Conservation (phyloP, 1,140 invertebrate genomes). For the Euwallacea fornicatus region DNA sequence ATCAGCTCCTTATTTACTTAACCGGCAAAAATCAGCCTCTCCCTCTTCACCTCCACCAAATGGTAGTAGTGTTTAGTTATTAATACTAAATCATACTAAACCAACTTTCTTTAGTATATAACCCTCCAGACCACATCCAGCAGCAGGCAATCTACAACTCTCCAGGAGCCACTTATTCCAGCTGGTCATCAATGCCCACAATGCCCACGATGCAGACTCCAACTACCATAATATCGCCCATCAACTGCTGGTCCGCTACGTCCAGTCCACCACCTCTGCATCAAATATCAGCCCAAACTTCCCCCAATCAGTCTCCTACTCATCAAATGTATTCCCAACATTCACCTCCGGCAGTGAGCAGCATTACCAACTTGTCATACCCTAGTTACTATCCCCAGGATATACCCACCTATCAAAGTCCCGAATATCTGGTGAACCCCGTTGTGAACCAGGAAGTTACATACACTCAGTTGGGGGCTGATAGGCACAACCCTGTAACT, state of each 20-base stretch:
- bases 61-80: constrained; percentile 39
- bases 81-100: not conserved
- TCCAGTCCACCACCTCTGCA: constrained; percentile 51
- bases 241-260: constrained; percentile 52
- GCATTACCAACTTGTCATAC: constrained; percentile 51
- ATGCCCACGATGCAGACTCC: constrained; percentile 47
- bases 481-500: constrained; percentile 38
- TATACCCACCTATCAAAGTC: constrained; percentile 47
- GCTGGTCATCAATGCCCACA: constrained; percentile 46
- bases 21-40: constrained; percentile 49
- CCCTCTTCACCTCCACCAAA: constrained; percentile 49
- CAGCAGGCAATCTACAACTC: constrained; percentile 45
- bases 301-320: constrained; percentile 51
- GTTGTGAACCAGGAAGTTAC: constrained; percentile 44
- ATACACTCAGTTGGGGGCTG: constrained; percentile 44
- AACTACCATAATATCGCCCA: constrained; percentile 46
- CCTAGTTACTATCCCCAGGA: constrained; percentile 51
- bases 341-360: constrained; percentile 42
- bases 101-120: constrained; percentile 45
- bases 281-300: constrained; percentile 47
- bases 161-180: constrained; percentile 47
- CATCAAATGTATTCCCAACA: constrained; percentile 49
- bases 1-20: constrained; percentile 51
- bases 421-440: constrained; percentile 47
- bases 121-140: constrained; percentile 52